Base-by-base conservation (phyloP, 1,140 invertebrate species). In the Pinna nobilis region DNA sequence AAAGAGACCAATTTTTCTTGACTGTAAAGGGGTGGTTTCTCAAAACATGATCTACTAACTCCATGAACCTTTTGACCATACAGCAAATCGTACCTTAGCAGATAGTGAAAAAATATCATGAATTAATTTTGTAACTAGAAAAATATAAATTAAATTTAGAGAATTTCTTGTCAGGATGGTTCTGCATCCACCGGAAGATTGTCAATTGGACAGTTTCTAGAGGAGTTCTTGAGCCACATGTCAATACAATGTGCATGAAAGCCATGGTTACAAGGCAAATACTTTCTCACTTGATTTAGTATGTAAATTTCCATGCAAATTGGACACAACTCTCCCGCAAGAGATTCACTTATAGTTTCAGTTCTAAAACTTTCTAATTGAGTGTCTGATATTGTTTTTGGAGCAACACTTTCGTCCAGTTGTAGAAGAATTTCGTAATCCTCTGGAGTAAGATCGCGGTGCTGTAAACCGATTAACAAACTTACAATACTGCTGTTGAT, bases 171-270 rank as follows among this genome's bases (percentile, higher is more conserved):
- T 55, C 30, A 59, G n/a, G 55, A 59, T 18, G 55, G 55, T 20
- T 59, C 55, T 41, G 39, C 44, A n/a, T 68, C 77, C 20, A 87
- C 67, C 15, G 86, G 83, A 57, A 87, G 64, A 28, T 83, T 83
- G 65, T 87, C 86, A 37, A 87, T 72, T 2, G 86, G 86, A 70
- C 86, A 87, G 71, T 85, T 85, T 69, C 76, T 77, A 4, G 84
- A 86, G 11, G 83, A 84, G 57, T 85, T 85, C 23, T 70, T 76
- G 9, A 87, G 66, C 84, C 84, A 87, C 70, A 75, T 78, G 33
- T 85, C 84, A 50, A 87, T 86, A 73, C 86, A 87, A 37, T 68
- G 55, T 13, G 28, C 44, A 57, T 87, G 86, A 72, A 86, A 87
- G 11, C 75, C 77, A 64, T 87, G 86, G n/a, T 70, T 63, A 72